Base-by-base conservation (phyloP, 2,113 vertebrate genomes). In the Marmota flaviventris region DNA sequence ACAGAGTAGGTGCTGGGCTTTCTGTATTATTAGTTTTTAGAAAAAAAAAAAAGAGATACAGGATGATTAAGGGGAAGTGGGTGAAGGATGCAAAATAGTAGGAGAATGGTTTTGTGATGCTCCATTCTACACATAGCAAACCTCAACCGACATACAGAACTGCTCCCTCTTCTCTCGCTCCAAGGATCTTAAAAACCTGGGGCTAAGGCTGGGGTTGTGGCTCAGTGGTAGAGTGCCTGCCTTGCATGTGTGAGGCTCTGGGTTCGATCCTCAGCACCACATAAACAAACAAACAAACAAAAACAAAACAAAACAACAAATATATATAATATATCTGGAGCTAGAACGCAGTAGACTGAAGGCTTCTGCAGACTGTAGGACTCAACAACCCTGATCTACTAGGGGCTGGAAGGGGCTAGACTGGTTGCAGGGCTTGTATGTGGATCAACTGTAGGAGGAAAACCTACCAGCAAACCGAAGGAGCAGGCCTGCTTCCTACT, bases 101-200 rank as follows among this genome's bases (percentile, higher is more conserved):
- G 89, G 82, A 13, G 91, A 92, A 78, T 88, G 90, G 24, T 93
- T 96, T 97, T 94, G 45, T 96, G 79, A 94, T 94, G 37, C 95
- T 96, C 92, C 95, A 2, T 93, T 91, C 79, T 72, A 58, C 81
- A 58, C 37, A 42, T 56, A 94, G 96, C 76, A 78, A 94, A 94
- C 84, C 53, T 92, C 75, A 96, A 94, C 97, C 96, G 97, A 93
- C 94, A 95, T 92, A 93, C 25, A 96, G 97, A 96, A 92, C 95
- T 96, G 93, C 96, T 97, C 96, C 97, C 92, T 98, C 93, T 98
- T 96, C 93, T 92, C 95, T 93, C 97, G 97, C 93, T 94, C 96
- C 95, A 97, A 93, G 81, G 85, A 84, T 94, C 93, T 98, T 98
- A 96, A 94, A 96, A 97, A 96, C 48, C 48, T 51, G 48, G 48